Evolutionary conservation across 2,797 vertebrate genomes (phyloP).

Genomic region (Arnoldichthys spilopterus): DNA sequence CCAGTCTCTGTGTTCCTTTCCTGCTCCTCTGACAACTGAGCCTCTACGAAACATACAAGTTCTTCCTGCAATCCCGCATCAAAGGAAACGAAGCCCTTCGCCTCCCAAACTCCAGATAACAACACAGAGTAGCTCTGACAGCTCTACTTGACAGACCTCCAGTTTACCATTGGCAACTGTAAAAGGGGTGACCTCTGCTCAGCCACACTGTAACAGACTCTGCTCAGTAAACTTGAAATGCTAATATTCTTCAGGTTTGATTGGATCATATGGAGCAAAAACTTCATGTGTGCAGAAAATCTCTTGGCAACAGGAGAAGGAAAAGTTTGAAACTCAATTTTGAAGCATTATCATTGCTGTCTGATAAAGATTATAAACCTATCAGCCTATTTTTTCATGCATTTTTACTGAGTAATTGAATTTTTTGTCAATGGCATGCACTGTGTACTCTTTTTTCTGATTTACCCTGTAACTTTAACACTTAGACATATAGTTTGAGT

Average conservation of each 20-base stretch:
- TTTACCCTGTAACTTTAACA: slow-evolving; percentile 28
- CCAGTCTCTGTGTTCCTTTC: slow-evolving; percentile 68
- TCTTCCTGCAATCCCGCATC: slow-evolving; percentile 84
- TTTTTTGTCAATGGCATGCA: slow-evolving; percentile 59
- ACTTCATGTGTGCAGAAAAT: not conserved
- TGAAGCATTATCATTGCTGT: slow-evolving; percentile 27
- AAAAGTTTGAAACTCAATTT: not conserved
- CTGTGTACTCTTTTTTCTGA: slow-evolving; percentile 48
- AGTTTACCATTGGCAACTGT: slow-evolving; percentile 6
- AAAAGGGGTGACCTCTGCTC: slow-evolving; percentile 1
- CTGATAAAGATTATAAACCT: slow-evolving; percentile 54
- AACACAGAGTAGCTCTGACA: slow-evolving; percentile 33
- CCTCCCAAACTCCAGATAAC: slow-evolving; percentile 40
- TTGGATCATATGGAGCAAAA: slow-evolving; percentile 5
- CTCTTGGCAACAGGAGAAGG: not conserved
- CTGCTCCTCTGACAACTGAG: slow-evolving; percentile 74
- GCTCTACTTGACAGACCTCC: slow-evolving; percentile 37
- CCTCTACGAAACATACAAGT: slow-evolving; percentile 75
- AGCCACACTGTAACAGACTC: slow-evolving; percentile 10
- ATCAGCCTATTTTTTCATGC: slow-evolving; percentile 63
- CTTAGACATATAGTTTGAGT: slow-evolving; percentile 40
- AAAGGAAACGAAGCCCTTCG: slow-evolving; percentile 69
- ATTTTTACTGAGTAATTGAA: slow-evolving; percentile 56
- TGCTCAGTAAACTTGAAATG: slow-evolving; percentile 2
- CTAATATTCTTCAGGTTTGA: slow-evolving; percentile 18